Conservation (phyloP, 2,113 vertebrate species). For the Paramormyrops kingsleyae region DNA sequence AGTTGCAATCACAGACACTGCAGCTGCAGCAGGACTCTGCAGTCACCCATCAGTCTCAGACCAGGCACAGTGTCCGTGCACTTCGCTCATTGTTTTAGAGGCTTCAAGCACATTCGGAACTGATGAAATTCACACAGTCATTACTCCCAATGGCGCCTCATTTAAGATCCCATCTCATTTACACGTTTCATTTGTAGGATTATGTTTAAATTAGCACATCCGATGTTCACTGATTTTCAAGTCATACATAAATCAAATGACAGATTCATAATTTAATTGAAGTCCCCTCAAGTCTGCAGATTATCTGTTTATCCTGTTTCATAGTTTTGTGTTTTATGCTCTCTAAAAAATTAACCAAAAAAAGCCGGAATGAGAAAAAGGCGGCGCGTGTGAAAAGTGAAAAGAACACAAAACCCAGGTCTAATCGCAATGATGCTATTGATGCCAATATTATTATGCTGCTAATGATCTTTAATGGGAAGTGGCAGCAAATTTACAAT, state of each 20-base stretch:
- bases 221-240: not conserved
- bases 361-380: not conserved
- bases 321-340: not conserved
- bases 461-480: conserved; percentile 50
- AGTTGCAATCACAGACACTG: not conserved
- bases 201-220: not conserved
- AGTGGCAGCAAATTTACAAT: conserved; percentile 47
- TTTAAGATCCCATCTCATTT: not conserved
- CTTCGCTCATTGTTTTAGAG: too few relatives aligned
- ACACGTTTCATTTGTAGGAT: not conserved
- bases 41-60: too few relatives aligned
- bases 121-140: not conserved
- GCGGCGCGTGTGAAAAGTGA: not conserved
- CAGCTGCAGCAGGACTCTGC: not conserved
- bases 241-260: conserved; percentile 36
- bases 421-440: conserved; percentile 30
- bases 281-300: conserved; percentile 39
- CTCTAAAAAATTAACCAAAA: not conserved
- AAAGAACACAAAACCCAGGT: not conserved
- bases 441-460: conserved; percentile 39
- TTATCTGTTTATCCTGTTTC: not conserved
- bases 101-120: not conserved
- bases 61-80: not conserved
- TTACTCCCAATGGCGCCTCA: not conserved
- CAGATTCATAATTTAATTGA: conserved; percentile 60